These are phyloP conservation scores for Polypedilum vanderplanki DNA, from an alignment of 1,140 invertebrate genomes.

Conservation along the genomic window DNA sequence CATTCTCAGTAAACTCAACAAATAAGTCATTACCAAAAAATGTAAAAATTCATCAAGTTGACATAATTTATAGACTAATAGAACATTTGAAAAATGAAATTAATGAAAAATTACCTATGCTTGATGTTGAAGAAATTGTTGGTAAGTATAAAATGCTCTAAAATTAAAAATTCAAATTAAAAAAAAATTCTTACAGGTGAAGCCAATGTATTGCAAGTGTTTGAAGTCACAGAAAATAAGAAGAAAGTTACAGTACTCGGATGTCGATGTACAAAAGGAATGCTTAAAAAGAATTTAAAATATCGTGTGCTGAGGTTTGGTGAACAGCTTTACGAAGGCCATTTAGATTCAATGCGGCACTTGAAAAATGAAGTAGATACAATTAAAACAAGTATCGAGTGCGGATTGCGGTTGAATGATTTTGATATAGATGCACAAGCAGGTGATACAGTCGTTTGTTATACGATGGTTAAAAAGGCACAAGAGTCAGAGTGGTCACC, in stretches of 20 bases:
- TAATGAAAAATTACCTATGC: constrained; percentile 59
- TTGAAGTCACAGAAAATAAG: constrained; percentile 71
- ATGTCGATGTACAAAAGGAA: constrained; percentile 73
- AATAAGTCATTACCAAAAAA: constrained; percentile 40
- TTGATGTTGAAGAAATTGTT: constrained; percentile 66
- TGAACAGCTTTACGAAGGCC: constrained; percentile 65
- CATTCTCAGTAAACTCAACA: constrained; percentile 67
- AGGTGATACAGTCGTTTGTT: constrained; percentile 77
- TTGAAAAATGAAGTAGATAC: constrained; percentile 80
- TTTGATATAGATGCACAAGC: constrained; percentile 54
- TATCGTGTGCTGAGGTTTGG: constrained; percentile 66
- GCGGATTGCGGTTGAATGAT: constrained; percentile 73
- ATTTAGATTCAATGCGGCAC: constrained; percentile 74
- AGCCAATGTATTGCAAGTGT: constrained; percentile 78
- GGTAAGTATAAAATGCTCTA: constrained; percentile 46
- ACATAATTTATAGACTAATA: constrained; percentile 87
- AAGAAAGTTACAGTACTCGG: constrained; percentile 84
- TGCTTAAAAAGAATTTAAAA: constrained; percentile 58
- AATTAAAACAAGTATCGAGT: constrained; percentile 79
- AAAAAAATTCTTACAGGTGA: constrained; percentile 52
- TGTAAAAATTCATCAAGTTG: constrained; percentile 60
- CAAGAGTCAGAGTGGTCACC: constrained; percentile 75
- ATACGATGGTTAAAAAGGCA: constrained; percentile 53
- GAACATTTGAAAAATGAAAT: constrained; percentile 82
- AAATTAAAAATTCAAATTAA: not conserved